Conservation (phyloP, 2,888 invertebrate genomes). For the Drosophila koepferae region DNA sequence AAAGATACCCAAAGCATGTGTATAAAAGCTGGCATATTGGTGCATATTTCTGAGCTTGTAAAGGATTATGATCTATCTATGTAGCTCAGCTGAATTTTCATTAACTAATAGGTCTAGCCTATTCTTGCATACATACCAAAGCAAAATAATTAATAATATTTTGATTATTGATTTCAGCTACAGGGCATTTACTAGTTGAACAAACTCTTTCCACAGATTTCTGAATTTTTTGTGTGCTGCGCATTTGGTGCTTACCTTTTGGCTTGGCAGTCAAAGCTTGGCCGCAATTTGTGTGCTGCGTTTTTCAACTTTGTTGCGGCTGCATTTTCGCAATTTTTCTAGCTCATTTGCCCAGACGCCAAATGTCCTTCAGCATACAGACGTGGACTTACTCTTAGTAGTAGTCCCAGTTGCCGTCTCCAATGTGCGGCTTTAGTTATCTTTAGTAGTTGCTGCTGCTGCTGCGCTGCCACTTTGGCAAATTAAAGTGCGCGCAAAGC, state of each 20-base stretch:
- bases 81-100: not conserved
- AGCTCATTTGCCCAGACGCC: conserved; percentile 71
- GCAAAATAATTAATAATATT: not conserved
- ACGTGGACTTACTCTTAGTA: not conserved
- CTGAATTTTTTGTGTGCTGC: conserved; percentile 8
- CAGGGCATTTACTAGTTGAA: conserved; percentile 9
- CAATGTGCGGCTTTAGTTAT: conserved; percentile 44
- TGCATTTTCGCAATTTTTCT: conserved; percentile 70
- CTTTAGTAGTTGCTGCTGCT: conserved; percentile 40
- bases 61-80: no score
- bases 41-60: not conserved
- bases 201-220: not conserved
- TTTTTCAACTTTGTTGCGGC: conserved; percentile 53
- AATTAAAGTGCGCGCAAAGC: conserved; percentile 67
- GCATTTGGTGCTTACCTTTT: conserved; percentile 54
- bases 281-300: conserved; percentile 53
- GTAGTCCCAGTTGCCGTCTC: conserved; percentile 18
- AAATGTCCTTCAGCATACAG: conserved; percentile 70
- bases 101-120: not conserved
- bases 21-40: not conserved
- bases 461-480: conserved; percentile 58
- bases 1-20: conserved; percentile 5
- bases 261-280: conserved; percentile 36
- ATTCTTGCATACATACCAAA: not conserved
- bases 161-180: not conserved